phyloP scores from a whole-genome alignment of 2,113 vertebrate genomes.

The Panthera tigris region DNA sequence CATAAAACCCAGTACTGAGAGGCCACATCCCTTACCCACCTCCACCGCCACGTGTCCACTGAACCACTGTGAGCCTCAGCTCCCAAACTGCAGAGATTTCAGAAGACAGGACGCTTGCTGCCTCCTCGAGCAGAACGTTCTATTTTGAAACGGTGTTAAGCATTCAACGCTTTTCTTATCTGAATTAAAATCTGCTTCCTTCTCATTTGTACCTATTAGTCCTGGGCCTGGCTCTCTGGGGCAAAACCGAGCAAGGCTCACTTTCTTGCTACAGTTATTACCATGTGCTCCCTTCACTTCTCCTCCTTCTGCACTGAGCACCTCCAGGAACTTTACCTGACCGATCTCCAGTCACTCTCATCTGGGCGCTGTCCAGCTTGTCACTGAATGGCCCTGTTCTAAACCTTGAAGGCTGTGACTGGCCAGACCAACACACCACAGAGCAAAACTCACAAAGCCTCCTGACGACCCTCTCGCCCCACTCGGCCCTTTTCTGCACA shows the following conservation, averaged over 20 bases:
- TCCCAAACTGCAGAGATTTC: neutral
- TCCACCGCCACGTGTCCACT: fast-evolving
- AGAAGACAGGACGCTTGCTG: neutral
- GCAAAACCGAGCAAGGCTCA: neutral
- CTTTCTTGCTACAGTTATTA: neutral
- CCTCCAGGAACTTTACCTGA: neutral
- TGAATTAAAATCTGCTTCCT: constrained; percentile 16
- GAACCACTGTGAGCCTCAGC: fast-evolving
- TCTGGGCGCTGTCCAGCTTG: neutral
- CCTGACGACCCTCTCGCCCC: neutral
- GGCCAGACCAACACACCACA: neutral
- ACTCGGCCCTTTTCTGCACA: neutral
- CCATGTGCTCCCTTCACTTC: neutral
- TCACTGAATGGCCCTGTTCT: neutral
- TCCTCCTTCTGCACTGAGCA: neutral
- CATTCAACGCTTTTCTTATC: neutral
- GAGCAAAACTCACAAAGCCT: too few species aligned
- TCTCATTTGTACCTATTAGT: neutral
- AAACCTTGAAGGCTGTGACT: neutral
- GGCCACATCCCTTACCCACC: neutral
- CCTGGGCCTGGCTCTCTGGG: neutral
- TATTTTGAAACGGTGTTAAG: neutral
- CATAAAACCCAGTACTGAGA: neutral
- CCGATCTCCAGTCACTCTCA: neutral
- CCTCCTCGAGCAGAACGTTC: neutral